Evolutionary conservation across 2,888 invertebrate genomes (phyloP).

Genomic region (Metellina segmentata): DNA sequence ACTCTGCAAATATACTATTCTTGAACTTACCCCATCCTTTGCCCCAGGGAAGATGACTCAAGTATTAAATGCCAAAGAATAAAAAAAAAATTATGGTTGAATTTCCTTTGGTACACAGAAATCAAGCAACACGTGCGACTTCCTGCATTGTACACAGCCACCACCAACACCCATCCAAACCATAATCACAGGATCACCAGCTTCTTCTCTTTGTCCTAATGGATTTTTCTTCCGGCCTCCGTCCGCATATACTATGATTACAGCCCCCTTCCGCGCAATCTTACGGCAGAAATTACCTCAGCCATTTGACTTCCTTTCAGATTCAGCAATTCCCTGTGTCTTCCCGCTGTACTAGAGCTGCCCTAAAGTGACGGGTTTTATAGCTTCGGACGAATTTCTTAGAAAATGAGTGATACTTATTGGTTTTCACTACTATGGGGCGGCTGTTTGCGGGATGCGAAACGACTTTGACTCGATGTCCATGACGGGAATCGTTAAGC

Average conservation of each 20-base stretch:
- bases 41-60: too few species aligned
- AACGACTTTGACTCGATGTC: neutral
- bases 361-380: too few species aligned
- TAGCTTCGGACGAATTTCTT: too few species aligned
- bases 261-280: neutral
- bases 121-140: constrained; percentile 23
- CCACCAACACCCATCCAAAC: neutral
- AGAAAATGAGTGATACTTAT: too few species aligned
- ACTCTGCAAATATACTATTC: too few species aligned
- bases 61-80: too few species aligned
- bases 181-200: neutral
- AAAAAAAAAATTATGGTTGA: too few species aligned
- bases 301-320: too few species aligned
- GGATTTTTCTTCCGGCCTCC: constrained; percentile 24
- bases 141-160: neutral
- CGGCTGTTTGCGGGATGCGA: neutral
- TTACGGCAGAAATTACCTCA: too few species aligned
- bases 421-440: neutral
- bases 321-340: too few species aligned
- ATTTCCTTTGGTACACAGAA: neutral
- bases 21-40: too few species aligned
- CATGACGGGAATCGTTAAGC: neutral
- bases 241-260: neutral
- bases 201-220: constrained; percentile 10
- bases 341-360: too few species aligned